Evolutionary conservation across 2,113 vertebrate species (phyloP).

Genomic region (Dasypus novemcinctus): DNA sequence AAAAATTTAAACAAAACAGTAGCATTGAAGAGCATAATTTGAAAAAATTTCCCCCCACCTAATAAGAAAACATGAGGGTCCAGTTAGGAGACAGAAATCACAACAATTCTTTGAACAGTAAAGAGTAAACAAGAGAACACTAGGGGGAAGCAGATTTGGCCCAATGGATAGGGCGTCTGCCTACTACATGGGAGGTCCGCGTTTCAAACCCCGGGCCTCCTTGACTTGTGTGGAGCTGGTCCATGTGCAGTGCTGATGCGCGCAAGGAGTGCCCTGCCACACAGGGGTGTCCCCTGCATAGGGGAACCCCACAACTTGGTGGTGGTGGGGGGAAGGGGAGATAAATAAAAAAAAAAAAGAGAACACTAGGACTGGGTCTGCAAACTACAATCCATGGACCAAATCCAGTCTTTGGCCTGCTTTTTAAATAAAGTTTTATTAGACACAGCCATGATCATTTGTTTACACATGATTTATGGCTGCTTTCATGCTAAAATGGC

Average conservation of each 20-base stretch:
- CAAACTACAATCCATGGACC: not conserved
- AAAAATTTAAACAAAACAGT: not conserved
- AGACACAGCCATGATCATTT: not conserved
- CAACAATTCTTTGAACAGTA: not conserved
- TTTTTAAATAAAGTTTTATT: constrained; percentile 24
- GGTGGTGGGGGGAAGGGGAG: too few relatives aligned
- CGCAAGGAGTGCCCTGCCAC: too few relatives aligned
- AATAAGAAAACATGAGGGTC: not conserved
- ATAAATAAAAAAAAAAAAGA: too few relatives aligned
- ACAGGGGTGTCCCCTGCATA: too few relatives aligned
- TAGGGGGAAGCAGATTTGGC: too few relatives aligned
- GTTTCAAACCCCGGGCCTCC: too few relatives aligned
- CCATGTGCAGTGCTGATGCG: too few relatives aligned
- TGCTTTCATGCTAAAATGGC: not conserved
- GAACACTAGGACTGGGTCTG: not conserved
- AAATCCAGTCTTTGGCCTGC: not conserved
- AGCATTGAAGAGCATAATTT: not conserved
- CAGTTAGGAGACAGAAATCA: not conserved
- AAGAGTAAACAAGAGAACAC: not conserved
- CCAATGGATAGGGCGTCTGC: too few relatives aligned
- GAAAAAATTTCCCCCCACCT: not conserved
- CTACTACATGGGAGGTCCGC: too few relatives aligned
- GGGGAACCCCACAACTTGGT: too few relatives aligned
- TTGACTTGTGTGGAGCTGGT: too few relatives aligned
- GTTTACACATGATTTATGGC: not conserved